Evolutionary conservation across 1,140 invertebrate species (phyloP), one percentile per base, ranked within the genome.

Genomic region (Drosophila sp.): DNA sequence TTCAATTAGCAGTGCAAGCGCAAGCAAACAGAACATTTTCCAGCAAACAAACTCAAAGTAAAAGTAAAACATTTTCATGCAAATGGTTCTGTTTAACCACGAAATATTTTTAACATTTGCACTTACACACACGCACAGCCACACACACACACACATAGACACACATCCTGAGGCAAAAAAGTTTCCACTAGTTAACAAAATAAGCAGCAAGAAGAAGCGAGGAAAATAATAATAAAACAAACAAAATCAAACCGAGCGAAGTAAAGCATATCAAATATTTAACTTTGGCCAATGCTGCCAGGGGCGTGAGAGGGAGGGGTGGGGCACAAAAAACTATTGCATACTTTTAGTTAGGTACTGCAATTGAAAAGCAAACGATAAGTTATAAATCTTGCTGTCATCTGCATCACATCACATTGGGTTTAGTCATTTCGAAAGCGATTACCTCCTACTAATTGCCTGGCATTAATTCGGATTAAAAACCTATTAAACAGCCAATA

Each of bases 231-330:
- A 29, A 72, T 54, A 63, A 55, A 7, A 66, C 77, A 84, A 89
- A 89, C 84, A 83, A 89, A 87, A 89, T 80, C 84, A 89, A 89
- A 84, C 84, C 80, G 73, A 89, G 84, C 84, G 77, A 65, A 89
- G 79, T 67, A 89, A 89, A 87, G 73, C 67, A 82, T 70, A 68
- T 27, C 84, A 79, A 89, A 89, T 89, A 89, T 89, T 89, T 81
- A 89, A 71, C 77, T 73, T 68, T 66, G 65, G 65, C 23, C 55
- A 57, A 33, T 57, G 44, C 2, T 32, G 33, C n/a, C 17, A n/a
- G 5, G 17, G 17, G 17, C 17, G 17, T 17, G 17, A 17, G 17
- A 17, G 17, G 17, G 17, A 17, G 17, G 17, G 17, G 1, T 1
- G 33, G 27, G 11, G 1, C 3, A 33, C 11, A 57, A 17, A 17